Conservation (phyloP, 2,113 vertebrate genomes). For the Geococcyx californianus region DNA sequence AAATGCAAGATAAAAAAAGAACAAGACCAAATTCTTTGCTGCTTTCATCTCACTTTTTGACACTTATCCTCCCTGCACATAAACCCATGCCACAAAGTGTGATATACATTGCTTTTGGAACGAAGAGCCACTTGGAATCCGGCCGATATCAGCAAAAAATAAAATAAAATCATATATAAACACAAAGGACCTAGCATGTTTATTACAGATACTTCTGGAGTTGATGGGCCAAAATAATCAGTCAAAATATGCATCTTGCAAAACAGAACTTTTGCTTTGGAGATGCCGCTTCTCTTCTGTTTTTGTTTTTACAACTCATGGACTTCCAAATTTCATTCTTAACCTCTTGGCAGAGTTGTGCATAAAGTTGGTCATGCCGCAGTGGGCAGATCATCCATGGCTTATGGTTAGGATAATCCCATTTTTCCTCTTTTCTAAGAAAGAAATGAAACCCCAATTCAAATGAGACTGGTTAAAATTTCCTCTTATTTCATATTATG, state of each 20-base stretch:
- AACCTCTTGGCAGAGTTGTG: neutral
- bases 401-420: neutral
- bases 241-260: conserved; percentile 59
- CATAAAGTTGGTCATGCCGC: neutral
- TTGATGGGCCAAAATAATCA: conserved; percentile 68
- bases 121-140: conserved; percentile 15
- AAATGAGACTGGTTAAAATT: neutral
- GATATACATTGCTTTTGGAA: conserved; percentile 53
- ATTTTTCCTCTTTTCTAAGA: conserved; percentile 10
- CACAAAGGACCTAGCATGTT: conserved; percentile 41
- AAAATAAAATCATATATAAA: conserved; percentile 47
- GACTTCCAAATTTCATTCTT: conserved; percentile 15
- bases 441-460: conserved; percentile 6
- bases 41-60: conserved; percentile 61
- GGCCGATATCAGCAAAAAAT: conserved; percentile 14
- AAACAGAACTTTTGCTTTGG: conserved; percentile 53
- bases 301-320: conserved; percentile 35
- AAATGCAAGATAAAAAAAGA: neutral
- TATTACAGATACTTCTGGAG: conserved; percentile 32
- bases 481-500: neutral
- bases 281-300: conserved; percentile 28
- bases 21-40: conserved; percentile 24
- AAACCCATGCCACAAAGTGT: conserved; percentile 10
- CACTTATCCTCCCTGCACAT: conserved; percentile 60
- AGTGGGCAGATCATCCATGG: neutral